phyloP scores from a whole-genome alignment of 2,888 invertebrate species.

The Cataglyphis cursor region DNA sequence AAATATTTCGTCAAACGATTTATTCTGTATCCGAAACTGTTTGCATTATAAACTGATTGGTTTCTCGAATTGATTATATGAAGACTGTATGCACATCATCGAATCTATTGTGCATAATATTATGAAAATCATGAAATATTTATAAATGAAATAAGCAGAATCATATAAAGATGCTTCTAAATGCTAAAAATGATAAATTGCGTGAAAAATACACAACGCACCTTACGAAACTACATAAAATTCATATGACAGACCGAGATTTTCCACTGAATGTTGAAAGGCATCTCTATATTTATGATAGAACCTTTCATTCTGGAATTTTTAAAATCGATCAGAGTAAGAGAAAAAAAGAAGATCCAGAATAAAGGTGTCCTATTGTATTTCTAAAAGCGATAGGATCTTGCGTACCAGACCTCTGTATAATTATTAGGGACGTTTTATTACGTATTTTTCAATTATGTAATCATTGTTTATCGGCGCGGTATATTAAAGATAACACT shows the following conservation, averaged over 20 bases:
- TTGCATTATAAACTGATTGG: conserved; percentile 30
- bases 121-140: not conserved
- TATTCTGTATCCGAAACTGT: conserved; percentile 48
- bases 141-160: conserved; percentile 11
- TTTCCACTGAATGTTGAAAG: conserved; percentile 27
- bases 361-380: not conserved
- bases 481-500: conserved; percentile 57
- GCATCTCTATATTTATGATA: conserved; percentile 16
- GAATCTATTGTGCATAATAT: conserved; percentile 27
- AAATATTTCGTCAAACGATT: conserved; percentile 46
- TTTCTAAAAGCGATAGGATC: conserved; percentile 26
- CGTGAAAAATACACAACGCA: not conserved
- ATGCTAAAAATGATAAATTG: not conserved
- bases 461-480: conserved; percentile 57
- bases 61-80: conserved; percentile 42
- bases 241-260: conserved; percentile 16
- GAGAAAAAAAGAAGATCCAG: not conserved
- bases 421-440: conserved; percentile 44
- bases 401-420: conserved; percentile 44
- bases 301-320: not conserved
- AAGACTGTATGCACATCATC: conserved; percentile 35
- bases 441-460: conserved; percentile 61
- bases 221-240: not conserved
- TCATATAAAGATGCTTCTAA: conserved; percentile 18
- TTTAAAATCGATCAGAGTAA: not conserved